Base-by-base conservation (phyloP, 37 sponge, comb jelly and placozoan genomes). In the Oscarella lobularis region DNA sequence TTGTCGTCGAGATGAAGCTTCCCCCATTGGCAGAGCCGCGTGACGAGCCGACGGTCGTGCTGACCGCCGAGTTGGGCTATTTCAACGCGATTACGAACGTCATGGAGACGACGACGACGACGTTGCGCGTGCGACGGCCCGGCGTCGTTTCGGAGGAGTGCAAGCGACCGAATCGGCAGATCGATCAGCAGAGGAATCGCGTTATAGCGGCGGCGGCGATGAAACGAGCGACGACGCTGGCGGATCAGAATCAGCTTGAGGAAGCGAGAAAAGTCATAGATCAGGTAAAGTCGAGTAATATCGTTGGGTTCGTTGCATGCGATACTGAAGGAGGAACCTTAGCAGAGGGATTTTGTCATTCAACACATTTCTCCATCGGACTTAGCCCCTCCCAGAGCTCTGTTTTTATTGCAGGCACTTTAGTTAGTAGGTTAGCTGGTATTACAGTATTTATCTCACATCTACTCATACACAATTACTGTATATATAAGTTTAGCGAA, bases 71-170 rank as follows among this genome's bases (percentile, higher is more conserved):
- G 1, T 79, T 93, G 33, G 82, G 82, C 37, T 93, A 93, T 74
- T 93, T 93, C 85, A 89, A 93, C 67, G 83, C 88, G 37, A 89
- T 93, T 67, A 82, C 85, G 27, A 76, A 87, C 6, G 31, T 73
- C n/a, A 78, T 89, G 80, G 85, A 89, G 37, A 81, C 66, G 0
- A 65, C 78, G 9, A 55, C 40, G n/a, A 41, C 6, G 36, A 79
- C 81, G 0, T 75, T 93, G 14, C 20, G 60, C 20, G 60, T 48
- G 60, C 9, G 60, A 20, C 9, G 60, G 20, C 60, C 60, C 9
- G 60, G 14, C 20, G 60, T 27, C 20, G 60, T 48, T 48, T 20
- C 60, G 9, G 87, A 48, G 1, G 79, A 74, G 6, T 38, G 36
- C 33, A 80, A 79, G 27, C 31, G 36, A 33, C 41, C 86, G n/a